Base-by-base conservation (phyloP, 2,113 vertebrate species). In the Tursiops truncatus region DNA sequence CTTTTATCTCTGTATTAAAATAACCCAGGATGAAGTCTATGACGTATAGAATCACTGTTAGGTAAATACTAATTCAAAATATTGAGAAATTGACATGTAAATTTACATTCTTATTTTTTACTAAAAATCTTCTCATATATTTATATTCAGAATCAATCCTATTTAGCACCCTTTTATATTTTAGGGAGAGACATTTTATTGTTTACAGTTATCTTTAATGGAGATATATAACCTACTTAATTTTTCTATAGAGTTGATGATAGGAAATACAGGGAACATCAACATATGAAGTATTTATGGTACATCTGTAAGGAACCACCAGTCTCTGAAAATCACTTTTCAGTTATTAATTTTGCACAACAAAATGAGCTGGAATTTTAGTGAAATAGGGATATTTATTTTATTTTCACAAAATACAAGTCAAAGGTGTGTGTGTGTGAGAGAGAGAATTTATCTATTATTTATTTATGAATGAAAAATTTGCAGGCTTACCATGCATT, bases 231-330 rank as follows among this genome's bases (percentile, higher is more conserved):
- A 91, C 83, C 11, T 77, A 23, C 20, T 94, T 82, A 87, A 28
- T 94, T 79, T 2, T 44, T 86, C 41, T 21, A 12, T 80, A 56
- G n/a, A 15, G 58, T 36, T 79, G 41, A 41, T 94, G 21, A 41
- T 25, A 91, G 8, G 44, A 92, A 91, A n/a, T 76, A 88, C 13
- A 83, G 53, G 62, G 58, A 77, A 50, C 7, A 87, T 62, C 28
- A 85, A 71, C 26, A 70, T 74, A 76, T 70, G 28, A 58, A 77
- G 60, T 62, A 83, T 94, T 94, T 92, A 84, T 94, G 67, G 62
- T 58, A 91, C 56, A 89, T 89, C 88, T 82, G 41, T 67, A 94
- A 77, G 53, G 2, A 91, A 15, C 8, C 77, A 31, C 60, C 25
- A 28, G 23, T 65, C 41, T 91, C 41, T 91, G 25, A 71, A 68